phyloP scores from a whole-genome alignment of 2,888 invertebrate species.

The Agriopis aurantiaria region DNA sequence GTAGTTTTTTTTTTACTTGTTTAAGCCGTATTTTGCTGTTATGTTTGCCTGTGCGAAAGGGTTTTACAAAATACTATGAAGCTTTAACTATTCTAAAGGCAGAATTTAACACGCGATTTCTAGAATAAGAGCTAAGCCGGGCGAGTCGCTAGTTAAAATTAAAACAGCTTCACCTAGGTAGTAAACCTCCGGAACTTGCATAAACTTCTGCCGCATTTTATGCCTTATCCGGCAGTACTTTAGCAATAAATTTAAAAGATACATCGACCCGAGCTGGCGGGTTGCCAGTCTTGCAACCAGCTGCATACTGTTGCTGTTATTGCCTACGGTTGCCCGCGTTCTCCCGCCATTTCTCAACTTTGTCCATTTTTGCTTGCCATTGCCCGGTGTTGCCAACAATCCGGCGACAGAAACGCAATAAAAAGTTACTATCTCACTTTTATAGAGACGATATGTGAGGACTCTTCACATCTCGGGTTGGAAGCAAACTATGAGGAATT shows the following conservation, averaged over 20 bases:
- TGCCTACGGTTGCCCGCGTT: slow-evolving; percentile 5
- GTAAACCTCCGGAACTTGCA: not conserved
- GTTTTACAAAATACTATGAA: too few relatives aligned
- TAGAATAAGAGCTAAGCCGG: not conserved
- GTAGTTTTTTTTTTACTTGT: too few relatives aligned
- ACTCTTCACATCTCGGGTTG: not conserved
- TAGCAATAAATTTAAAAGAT: slow-evolving; percentile 5
- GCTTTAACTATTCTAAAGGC: too few relatives aligned
- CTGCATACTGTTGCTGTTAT: slow-evolving; percentile 14
- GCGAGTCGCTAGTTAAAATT: not conserved
- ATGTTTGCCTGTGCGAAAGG: too few relatives aligned
- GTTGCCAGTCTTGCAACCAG: slow-evolving; percentile 7
- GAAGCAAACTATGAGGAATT: not conserved
- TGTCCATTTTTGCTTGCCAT: not conserved
- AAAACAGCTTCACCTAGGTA: not conserved
- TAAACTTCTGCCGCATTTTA: slow-evolving; percentile 23
- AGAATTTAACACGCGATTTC: too few relatives aligned
- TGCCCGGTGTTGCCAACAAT: slow-evolving; percentile 1
- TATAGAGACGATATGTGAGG: slow-evolving; percentile 5
- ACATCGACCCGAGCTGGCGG: slow-evolving; percentile 6
- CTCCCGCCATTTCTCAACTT: not conserved
- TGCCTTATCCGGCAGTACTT: slow-evolving; percentile 1
- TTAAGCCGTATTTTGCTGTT: too few relatives aligned
- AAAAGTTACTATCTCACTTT: slow-evolving; percentile 13
- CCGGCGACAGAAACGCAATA: not conserved